Percentiles rank a stretch among this genome's conserved stretches.
These are phyloP conservation scores for Patella pellucida DNA, from an alignment of 2,888 invertebrate genomes.

Conservation along the genomic window DNA sequence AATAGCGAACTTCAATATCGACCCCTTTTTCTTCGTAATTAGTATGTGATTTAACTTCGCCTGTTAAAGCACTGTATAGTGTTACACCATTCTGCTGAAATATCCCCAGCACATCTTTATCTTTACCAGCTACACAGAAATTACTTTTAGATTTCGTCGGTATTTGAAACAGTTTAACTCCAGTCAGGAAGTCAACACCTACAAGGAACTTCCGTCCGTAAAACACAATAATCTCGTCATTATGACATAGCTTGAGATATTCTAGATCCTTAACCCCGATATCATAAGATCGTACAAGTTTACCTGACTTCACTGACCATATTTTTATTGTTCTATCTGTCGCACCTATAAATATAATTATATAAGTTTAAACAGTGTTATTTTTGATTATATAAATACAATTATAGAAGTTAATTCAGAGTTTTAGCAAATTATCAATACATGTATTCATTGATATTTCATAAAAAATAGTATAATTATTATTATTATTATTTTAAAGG, in stretches of 20 bases:
- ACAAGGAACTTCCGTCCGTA: background rate
- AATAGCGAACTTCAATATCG: too few relatives aligned
- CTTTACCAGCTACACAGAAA: conserved; percentile 19
- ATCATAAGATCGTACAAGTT: conserved; percentile 38
- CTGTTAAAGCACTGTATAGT: conserved; percentile 19
- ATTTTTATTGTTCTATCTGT: conserved; percentile 52
- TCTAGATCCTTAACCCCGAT: conserved; percentile 37
- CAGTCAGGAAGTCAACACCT: conserved; percentile 11
- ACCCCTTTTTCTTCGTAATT: background rate
- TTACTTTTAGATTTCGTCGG: background rate
- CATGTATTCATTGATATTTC: too few relatives aligned
- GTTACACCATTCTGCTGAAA: background rate
- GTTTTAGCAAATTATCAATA: too few relatives aligned
- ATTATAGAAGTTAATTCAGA: too few relatives aligned
- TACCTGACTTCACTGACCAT: conserved; percentile 46
- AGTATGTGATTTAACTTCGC: background rate
- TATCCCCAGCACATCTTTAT: conserved; percentile 6
- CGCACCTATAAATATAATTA: conserved; percentile 37
- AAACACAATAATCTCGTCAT: conserved; percentile 15
- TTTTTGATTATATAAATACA: too few relatives aligned
- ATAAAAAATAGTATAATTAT: too few relatives aligned
- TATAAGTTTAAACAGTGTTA: too few relatives aligned
- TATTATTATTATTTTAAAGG: too few relatives aligned
- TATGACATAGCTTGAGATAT: conserved; percentile 1
- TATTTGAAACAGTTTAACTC: conserved; percentile 16